Percentiles rank a stretch among this genome's conserved stretches.
These are phyloP conservation scores for Leptura quadrifasciata DNA, from an alignment of 2,888 invertebrate genomes.

Conservation along the genomic window DNA sequence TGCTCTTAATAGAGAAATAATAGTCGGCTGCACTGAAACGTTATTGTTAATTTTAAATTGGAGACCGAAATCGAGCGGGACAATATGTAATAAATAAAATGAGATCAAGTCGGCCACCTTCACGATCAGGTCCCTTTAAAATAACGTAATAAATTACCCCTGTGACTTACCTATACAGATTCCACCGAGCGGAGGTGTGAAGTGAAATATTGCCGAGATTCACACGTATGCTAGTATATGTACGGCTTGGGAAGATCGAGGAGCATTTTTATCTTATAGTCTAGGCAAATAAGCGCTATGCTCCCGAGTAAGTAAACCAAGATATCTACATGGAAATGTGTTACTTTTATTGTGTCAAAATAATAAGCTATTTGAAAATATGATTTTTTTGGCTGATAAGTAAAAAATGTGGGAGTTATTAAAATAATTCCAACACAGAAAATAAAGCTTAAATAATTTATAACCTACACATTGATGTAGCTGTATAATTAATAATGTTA, in stretches of 20 bases:
- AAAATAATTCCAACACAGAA: no score
- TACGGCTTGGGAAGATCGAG: constrained; percentile 6
- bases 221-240: constrained; percentile 29
- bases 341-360: no score
- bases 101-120: constrained; percentile 49
- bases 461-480: no score
- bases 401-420: no score
- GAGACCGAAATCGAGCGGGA: constrained; percentile 47
- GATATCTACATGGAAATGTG: no score
- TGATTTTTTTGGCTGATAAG: no score
- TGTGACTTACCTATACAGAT: constrained; percentile 49
- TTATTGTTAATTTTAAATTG: constrained; percentile 47
- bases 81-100: constrained; percentile 53
- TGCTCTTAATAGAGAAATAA: constrained; percentile 49
- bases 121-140: constrained; percentile 44
- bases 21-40: constrained; percentile 34
- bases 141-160: constrained; percentile 47
- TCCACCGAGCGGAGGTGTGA: constrained; percentile 36
- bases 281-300: no score
- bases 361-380: no score
- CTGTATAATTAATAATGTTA: no score
- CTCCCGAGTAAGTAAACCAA: no score
- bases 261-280: neutral
- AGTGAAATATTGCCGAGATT: constrained; percentile 34
- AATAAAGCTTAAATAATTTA: no score